Evolutionary conservation across 2,888 invertebrate species (phyloP).

Genomic region (Caenorhabditis uteleia): DNA sequence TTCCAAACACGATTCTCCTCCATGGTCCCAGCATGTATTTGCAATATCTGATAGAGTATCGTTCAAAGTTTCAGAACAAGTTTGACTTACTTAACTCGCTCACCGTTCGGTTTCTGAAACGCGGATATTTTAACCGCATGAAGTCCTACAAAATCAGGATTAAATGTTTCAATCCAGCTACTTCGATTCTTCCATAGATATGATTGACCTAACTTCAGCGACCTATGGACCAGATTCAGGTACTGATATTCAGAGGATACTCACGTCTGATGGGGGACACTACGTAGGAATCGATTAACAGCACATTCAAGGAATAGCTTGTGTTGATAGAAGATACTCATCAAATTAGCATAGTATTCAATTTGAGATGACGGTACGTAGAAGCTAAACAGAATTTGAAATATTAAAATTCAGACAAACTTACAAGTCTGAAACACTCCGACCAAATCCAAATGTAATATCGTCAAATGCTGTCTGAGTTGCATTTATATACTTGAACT

Average conservation of each 20-base stretch:
- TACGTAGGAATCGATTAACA: slow-evolving; percentile 14
- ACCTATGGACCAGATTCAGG: neutral
- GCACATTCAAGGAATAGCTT: slow-evolving; percentile 21
- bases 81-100: neutral
- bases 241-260: neutral
- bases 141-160: neutral
- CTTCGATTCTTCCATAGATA: slow-evolving; percentile 13
- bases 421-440: slow-evolving; percentile 25
- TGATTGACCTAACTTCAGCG: no score
- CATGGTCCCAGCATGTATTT: neutral
- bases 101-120: slow-evolving; percentile 4
- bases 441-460: slow-evolving; percentile 1
- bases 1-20: slow-evolving; percentile 3
- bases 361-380: slow-evolving; percentile 1
- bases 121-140: slow-evolving; percentile 20
- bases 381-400: slow-evolving; percentile 1
- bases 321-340: slow-evolving; percentile 20
- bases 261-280: slow-evolving; percentile 21
- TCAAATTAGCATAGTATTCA: slow-evolving; percentile 11
- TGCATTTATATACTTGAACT: slow-evolving; percentile 2
- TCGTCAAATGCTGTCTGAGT: slow-evolving; percentile 7
- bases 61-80: neutral
- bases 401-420: neutral
- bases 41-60: slow-evolving; percentile 11
- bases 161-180: slow-evolving; percentile 1